Percentiles rank a stretch among this genome's conserved stretches.
These are phyloP conservation scores for Drosophila jambulina DNA, from an alignment of 1,140 invertebrate genomes.

Conservation along the genomic window DNA sequence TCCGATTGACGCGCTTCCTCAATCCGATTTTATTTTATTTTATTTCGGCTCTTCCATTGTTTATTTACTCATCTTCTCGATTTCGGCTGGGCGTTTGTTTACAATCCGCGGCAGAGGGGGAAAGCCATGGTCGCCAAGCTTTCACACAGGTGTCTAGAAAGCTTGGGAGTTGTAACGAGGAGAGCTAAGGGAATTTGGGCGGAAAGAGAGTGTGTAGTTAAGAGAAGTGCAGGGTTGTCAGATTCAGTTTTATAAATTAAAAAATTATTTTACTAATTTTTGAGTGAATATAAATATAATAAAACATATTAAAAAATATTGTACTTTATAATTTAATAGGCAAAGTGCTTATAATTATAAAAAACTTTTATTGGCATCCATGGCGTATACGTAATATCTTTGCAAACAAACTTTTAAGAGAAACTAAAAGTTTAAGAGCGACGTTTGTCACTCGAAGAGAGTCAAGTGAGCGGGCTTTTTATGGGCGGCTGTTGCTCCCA, in stretches of 20 bases:
- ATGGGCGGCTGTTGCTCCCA: slow-evolving; percentile 28
- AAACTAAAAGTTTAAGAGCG: slow-evolving; percentile 17
- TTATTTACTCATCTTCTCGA: slow-evolving; percentile 61
- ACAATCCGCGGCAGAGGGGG: slow-evolving; percentile 33
- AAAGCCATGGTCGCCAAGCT: slow-evolving; percentile 47
- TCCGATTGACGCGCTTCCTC: slow-evolving; percentile 63
- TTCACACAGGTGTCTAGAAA: slow-evolving; percentile 66
- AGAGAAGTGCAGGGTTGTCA: slow-evolving; percentile 49
- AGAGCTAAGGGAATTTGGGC: slow-evolving; percentile 16
- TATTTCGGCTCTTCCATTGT: slow-evolving; percentile 44
- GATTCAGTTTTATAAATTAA: not conserved
- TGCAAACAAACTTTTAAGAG: slow-evolving; percentile 2
- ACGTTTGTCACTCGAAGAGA: slow-evolving; percentile 19
- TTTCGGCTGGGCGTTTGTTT: slow-evolving; percentile 55
- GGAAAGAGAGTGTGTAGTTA: not conserved
- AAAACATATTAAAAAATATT: not conserved
- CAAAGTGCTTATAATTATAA: too few relatives aligned
- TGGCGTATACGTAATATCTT: slow-evolving; percentile 24
- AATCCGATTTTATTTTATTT: slow-evolving; percentile 38
- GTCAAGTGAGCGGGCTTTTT: slow-evolving; percentile 20
- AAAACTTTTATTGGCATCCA: not conserved
- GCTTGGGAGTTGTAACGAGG: slow-evolving; percentile 46
- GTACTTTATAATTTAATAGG: too few relatives aligned
- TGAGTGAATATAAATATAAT: not conserved
- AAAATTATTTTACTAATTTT: too few relatives aligned